Conservation (phyloP, 2,888 invertebrate species). For the Psylliodes chrysocephalus region DNA sequence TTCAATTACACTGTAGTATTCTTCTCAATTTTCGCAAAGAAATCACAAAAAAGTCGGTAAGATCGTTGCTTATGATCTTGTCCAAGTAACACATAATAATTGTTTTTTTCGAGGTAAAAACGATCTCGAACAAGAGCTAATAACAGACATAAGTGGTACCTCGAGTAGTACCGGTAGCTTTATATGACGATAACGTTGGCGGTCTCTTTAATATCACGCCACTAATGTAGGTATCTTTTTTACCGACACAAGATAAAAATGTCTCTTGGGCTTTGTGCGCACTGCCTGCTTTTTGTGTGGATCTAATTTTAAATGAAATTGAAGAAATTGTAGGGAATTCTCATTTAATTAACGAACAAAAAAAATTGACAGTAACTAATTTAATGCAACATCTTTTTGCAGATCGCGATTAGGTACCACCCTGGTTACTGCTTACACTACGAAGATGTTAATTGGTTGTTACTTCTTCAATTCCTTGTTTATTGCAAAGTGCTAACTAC, state of each 20-base stretch:
- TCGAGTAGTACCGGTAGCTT: constrained; percentile 26
- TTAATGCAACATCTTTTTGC: too few relatives aligned
- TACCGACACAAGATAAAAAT: constrained; percentile 13
- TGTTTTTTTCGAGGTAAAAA: constrained; percentile 15
- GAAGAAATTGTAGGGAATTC: too few relatives aligned
- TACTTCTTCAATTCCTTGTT: too few relatives aligned
- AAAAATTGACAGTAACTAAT: too few relatives aligned
- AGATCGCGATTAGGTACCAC: too few relatives aligned
- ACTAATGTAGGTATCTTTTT: background rate
- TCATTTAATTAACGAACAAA: too few relatives aligned
- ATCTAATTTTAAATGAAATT: constrained; percentile 11
- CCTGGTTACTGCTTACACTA: too few relatives aligned
- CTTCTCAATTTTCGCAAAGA: too few relatives aligned
- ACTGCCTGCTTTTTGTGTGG: constrained; percentile 3
- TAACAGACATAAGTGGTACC: constrained; percentile 4
- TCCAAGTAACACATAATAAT: constrained; percentile 22
- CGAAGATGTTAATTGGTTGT: too few relatives aligned
- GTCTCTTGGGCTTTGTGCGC: background rate
- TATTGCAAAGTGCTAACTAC: too few relatives aligned
- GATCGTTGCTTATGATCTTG: constrained; percentile 10
- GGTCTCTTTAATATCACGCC: constrained; percentile 28
- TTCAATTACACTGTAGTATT: too few relatives aligned
- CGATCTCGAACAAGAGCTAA: constrained; percentile 11
- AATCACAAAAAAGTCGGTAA: too few relatives aligned
- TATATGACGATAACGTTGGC: constrained; percentile 33